Percentiles rank a stretch among this genome's conserved stretches.
Evolutionary conservation across 2,888 invertebrate genomes (phyloP).

Genomic region (Latrodectus elegans): DNA sequence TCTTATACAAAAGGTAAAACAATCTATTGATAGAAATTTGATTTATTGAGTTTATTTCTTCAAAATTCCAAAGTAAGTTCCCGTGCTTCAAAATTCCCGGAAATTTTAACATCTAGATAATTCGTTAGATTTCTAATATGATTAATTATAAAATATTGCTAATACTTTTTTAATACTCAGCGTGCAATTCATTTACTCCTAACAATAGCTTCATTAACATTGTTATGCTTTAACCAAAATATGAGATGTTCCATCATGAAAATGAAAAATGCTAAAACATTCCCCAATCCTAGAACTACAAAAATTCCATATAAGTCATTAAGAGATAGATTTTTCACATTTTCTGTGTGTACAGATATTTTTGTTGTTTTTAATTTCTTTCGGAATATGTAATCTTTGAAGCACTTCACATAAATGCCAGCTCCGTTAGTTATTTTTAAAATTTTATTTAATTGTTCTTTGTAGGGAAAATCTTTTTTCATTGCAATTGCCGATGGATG

Average conservation of each 20-base stretch:
- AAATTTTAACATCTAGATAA: too few relatives aligned
- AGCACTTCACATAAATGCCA: neutral
- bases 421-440: neutral
- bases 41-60: too few relatives aligned
- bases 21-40: too few relatives aligned
- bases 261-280: neutral
- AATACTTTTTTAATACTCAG: too few relatives aligned
- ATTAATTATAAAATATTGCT: too few relatives aligned
- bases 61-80: too few relatives aligned
- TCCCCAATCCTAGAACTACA: neutral
- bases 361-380: neutral
- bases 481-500: neutral
- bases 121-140: too few relatives aligned
- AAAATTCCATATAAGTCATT: neutral
- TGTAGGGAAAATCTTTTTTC: neutral
- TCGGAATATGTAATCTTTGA: neutral
- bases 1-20: too few relatives aligned
- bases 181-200: too few relatives aligned
- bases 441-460: neutral
- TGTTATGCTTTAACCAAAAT: neutral
- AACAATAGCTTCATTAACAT: too few relatives aligned
- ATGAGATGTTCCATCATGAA: neutral
- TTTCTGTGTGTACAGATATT: neutral
- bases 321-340: neutral
- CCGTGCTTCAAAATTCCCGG: too few relatives aligned